Base-by-base conservation (phyloP, 1,140 invertebrate genomes). In the Physella acuta region DNA sequence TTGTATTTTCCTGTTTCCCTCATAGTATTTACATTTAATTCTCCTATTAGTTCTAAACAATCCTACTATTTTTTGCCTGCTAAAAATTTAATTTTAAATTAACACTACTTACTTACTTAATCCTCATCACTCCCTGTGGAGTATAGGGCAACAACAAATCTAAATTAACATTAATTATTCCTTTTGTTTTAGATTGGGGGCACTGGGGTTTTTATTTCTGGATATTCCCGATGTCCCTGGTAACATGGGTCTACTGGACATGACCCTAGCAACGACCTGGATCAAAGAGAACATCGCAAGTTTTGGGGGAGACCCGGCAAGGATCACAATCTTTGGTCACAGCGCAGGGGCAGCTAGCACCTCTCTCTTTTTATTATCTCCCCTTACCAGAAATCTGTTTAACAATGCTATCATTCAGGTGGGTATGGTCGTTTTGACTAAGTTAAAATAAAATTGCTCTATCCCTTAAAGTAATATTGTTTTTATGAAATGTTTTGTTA, bases 191-290 rank as follows among this genome's bases (percentile, higher is more conserved):
- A 34, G 78, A 34, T 34, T 79, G 0, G 68, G 70, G 1, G 20
- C 69, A 3, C 69, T 79, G 68, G 78, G 78, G 36, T 76, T 79
- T 55, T 33, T 77, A 1, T 51, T 37, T 17, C 53, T 68, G 17
- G 71, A 61, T 20, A 60, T 72, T 59, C 44, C 31, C 16, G 64
- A 66, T 4, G 26, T 61, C 49, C 71, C 71, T 16, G 77, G 75
- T 30, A 78, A 78, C 52, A 44, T 37, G 33, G 76, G 76, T 33
- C 91, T 92, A 2, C 89, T 89, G 79, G 91, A 92, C 82, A 89
- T 90, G 78, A 84, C 80, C 31, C 73, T 87, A 72, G 89, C 89
- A 14, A 69, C 90, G 2, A 87, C 77, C 82, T 90, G 89, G 89
- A 82, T 90, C 11, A 83, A 81, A 28, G 68, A 82, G 30, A 83